These are phyloP conservation scores for Theropithecus gelada DNA, from an alignment of 2,113 vertebrate species.

Conservation along the genomic window DNA sequence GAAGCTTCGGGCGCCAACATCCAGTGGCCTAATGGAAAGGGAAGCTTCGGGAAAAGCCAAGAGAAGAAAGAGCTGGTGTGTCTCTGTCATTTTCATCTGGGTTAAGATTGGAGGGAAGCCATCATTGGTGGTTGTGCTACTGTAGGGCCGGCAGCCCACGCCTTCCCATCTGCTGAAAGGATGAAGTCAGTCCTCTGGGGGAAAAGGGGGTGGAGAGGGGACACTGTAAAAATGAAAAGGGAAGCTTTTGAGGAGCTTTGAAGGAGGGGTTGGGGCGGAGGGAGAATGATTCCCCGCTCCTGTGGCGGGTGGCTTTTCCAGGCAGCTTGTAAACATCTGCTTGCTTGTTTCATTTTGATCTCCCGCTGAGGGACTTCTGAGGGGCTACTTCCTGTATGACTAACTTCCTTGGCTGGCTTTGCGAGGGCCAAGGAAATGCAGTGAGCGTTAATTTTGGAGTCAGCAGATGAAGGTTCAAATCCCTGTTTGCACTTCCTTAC, in stretches of 20 bases:
- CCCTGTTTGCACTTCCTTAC: neutral
- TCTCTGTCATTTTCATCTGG: neutral
- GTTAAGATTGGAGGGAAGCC: neutral
- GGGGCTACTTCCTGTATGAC: constrained; percentile 51
- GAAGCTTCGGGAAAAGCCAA: neutral
- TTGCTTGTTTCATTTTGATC: constrained; percentile 11
- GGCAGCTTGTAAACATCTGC: constrained; percentile 28
- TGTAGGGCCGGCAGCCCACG: neutral
- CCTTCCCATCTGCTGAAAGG: neutral
- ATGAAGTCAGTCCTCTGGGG: constrained; percentile 35
- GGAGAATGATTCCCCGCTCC: neutral
- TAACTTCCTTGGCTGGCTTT: constrained; percentile 11
- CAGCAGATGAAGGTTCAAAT: neutral
- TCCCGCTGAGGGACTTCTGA: neutral
- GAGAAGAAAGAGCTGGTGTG: neutral
- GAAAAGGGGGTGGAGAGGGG: neutral
- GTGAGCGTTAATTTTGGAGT: neutral
- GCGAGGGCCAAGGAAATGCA: neutral
- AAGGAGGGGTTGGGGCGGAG: neutral
- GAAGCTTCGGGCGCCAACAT: neutral
- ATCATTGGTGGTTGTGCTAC: neutral
- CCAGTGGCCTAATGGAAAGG: neutral
- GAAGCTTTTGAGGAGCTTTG: neutral
- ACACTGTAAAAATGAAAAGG: constrained; percentile 12
- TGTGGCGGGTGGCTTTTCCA: neutral